Evolutionary conservation across 2,797 vertebrate species (phyloP).

Genomic region (Parambassis ranga): DNA sequence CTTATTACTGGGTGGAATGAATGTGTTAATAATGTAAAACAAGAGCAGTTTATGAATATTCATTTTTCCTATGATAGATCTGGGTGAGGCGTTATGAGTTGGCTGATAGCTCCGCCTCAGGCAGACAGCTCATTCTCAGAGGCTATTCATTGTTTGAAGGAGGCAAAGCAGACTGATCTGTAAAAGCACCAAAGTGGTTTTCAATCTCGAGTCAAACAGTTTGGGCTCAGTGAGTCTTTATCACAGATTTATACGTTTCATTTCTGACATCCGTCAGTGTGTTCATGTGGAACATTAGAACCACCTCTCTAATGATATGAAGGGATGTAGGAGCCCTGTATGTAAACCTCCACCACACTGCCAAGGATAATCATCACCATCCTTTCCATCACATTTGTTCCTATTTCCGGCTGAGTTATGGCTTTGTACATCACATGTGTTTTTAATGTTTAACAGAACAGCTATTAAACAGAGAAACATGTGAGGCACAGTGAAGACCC

Average conservation of each 20-base stretch:
- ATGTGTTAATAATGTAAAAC: conserved; percentile 68
- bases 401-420: background rate
- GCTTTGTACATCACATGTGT: background rate
- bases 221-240: background rate
- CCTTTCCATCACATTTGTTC: background rate
- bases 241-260: background rate
- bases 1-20: conserved; percentile 52
- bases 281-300: background rate
- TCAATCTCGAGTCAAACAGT: conserved; percentile 6
- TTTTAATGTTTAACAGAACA: background rate
- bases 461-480: conserved; percentile 19
- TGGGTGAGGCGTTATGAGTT: conserved; percentile 42
- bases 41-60: conserved; percentile 68
- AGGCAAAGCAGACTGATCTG: conserved; percentile 1
- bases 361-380: background rate
- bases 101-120: conserved; percentile 17
- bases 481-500: no score
- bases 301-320: no score
- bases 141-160: conserved; percentile 34
- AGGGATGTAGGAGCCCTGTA: no score
- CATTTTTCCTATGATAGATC: conserved; percentile 53
- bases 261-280: no score
- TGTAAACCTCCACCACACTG: background rate
- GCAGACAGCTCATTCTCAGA: conserved; percentile 32
- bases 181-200: conserved; percentile 29